phyloP scores from a whole-genome alignment of 2,113 vertebrate species.

The Pantherophis guttatus region DNA sequence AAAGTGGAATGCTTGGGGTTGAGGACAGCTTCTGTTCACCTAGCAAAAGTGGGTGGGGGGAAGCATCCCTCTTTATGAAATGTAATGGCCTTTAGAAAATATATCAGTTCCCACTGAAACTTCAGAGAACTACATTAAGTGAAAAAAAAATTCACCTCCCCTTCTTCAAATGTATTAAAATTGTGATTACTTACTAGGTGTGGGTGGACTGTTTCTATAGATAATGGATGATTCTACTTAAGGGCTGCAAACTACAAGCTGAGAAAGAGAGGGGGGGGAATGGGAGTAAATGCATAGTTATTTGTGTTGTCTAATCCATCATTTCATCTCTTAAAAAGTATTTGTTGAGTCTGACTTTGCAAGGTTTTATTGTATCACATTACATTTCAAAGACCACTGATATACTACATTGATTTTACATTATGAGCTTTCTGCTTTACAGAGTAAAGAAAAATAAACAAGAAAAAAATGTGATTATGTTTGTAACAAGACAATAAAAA shows the following conservation, averaged over 20 bases:
- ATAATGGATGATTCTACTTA: not conserved
- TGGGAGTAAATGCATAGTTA: not conserved
- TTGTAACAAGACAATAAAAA: not conserved
- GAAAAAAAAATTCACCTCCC: not conserved
- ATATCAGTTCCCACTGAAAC: not conserved
- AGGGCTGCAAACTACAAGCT: not conserved
- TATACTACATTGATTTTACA: not conserved
- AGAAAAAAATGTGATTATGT: not conserved
- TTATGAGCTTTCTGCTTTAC: not conserved
- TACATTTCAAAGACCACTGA: not conserved
- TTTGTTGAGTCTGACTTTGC: not conserved
- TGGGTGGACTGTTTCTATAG: not conserved
- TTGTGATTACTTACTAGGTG: not conserved
- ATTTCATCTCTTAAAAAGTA: not conserved
- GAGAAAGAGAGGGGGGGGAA: not conserved
- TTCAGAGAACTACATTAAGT: not conserved
- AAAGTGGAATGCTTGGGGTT: not conserved
- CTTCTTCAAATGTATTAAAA: not conserved
- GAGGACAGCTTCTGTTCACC: not conserved
- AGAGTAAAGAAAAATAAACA: not conserved
- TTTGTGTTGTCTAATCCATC: not conserved
- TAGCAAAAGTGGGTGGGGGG: not conserved
- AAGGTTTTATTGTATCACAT: not conserved
- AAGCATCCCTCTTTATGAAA: not conserved
- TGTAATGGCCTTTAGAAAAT: not conserved